Conservation (phyloP, 1,140 invertebrate genomes). For the Stegodyphus mimosarum region DNA sequence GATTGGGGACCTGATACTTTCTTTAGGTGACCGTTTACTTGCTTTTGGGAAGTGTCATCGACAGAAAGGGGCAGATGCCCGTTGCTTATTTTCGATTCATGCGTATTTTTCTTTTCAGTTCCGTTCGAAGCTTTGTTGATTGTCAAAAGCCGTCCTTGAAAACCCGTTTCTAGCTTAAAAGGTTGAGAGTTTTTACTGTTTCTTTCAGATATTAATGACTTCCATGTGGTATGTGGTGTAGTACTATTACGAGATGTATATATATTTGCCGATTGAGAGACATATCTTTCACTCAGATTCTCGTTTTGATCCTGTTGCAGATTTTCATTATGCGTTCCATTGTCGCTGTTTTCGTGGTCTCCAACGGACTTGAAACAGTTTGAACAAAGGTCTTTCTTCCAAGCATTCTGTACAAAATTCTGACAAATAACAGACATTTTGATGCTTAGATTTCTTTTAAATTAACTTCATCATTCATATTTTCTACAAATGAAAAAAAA, state of each 20-base stretch:
- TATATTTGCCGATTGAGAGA: neutral
- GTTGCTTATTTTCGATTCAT: neutral
- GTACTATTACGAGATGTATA: neutral
- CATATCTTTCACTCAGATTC: neutral
- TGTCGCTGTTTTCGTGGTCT: conserved; percentile 74
- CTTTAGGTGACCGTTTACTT: neutral
- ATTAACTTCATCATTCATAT: too few species aligned
- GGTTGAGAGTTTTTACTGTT: conserved; percentile 44
- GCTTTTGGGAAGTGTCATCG: neutral
- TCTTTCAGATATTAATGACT: conserved; percentile 43
- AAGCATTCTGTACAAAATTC: conserved; percentile 93
- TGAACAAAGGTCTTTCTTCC: conserved; percentile 94
- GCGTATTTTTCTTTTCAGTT: conserved; percentile 18
- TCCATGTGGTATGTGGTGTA: conserved; percentile 53
- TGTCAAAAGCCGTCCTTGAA: conserved; percentile 46
- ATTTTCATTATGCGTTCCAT: neutral
- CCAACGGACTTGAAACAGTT: conserved; percentile 92
- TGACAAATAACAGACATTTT: conserved; percentile 83
- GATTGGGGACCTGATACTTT: neutral
- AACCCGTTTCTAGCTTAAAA: conserved; percentile 52
- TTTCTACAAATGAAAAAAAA: too few species aligned
- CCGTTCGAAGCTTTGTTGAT: conserved; percentile 41
- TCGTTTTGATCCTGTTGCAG: neutral
- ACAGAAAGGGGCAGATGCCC: neutral
- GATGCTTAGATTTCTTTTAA: neutral